phyloP scores from a whole-genome alignment of 2,888 invertebrate species.

The Eilema depressum region DNA sequence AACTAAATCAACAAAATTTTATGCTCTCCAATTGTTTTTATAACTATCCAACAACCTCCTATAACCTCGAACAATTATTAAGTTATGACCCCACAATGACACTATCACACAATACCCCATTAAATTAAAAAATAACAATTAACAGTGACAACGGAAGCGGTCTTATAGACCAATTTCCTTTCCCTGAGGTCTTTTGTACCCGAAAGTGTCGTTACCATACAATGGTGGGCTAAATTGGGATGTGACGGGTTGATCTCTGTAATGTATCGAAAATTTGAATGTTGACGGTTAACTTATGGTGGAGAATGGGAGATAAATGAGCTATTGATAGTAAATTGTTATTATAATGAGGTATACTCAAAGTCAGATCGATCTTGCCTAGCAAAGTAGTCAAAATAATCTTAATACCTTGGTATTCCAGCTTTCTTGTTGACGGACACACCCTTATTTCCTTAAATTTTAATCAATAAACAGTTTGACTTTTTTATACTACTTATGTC shows the following conservation, averaged over 20 bases:
- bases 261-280: constrained; percentile 60
- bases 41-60: constrained; percentile 7
- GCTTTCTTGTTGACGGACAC: too few relatives aligned
- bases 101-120: constrained; percentile 31
- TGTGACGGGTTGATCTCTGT: constrained; percentile 48
- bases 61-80: constrained; percentile 25
- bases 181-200: constrained; percentile 56
- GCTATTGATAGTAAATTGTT: constrained; percentile 36
- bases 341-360: constrained; percentile 30
- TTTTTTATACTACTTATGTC: too few relatives aligned
- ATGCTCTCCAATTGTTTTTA: background rate
- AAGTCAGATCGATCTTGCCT: too few relatives aligned
- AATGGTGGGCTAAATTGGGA: constrained; percentile 62
- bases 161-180: constrained; percentile 64
- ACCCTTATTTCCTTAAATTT: too few relatives aligned
- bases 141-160: constrained; percentile 53
- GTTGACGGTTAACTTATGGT: constrained; percentile 50
- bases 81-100: constrained; percentile 17
- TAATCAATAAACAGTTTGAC: too few relatives aligned
- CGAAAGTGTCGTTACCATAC: constrained; percentile 66
- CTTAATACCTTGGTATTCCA: too few relatives aligned
- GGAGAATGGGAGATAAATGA: constrained; percentile 32
- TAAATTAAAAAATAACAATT: constrained; percentile 51
- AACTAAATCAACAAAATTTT: background rate
- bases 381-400: too few relatives aligned